These are phyloP conservation scores for Cnemophilus loriae DNA, from an alignment of 2,113 vertebrate species.

Conservation along the genomic window DNA sequence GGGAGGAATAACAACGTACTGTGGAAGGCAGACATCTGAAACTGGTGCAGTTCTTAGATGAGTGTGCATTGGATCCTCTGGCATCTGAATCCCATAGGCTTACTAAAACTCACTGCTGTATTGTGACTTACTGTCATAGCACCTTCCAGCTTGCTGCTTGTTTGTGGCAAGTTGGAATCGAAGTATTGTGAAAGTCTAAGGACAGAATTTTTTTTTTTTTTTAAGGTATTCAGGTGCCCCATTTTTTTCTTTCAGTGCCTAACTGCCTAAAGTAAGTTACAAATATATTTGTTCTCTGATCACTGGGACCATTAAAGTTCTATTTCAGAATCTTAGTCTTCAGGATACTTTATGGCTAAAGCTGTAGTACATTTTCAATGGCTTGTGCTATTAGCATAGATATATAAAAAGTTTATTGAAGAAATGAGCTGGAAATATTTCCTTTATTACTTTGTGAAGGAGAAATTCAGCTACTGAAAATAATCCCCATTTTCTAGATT, in stretches of 20 bases:
- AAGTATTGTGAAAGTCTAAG: conserved; percentile 6
- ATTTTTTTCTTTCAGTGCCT: background rate
- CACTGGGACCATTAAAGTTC: conserved; percentile 52
- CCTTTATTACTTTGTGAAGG: background rate
- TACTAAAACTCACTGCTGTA: background rate
- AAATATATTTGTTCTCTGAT: background rate
- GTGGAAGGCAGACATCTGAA: background rate
- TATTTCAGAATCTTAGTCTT: conserved; percentile 26
- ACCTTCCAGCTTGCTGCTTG: background rate
- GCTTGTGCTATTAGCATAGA: background rate
- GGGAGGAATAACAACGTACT: background rate
- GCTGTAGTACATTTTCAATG: conserved; percentile 1
- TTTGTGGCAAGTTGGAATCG: background rate
- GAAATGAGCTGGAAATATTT: conserved; percentile 5
- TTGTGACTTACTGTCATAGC: background rate
- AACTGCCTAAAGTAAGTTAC: background rate
- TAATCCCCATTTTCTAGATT: background rate
- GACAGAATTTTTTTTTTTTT: background rate
- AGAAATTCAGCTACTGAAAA: conserved; percentile 14
- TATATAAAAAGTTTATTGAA: background rate
- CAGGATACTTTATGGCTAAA: background rate
- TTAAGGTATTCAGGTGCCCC: background rate
- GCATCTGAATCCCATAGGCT: background rate
- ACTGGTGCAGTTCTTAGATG: background rate
- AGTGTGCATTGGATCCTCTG: background rate